Evolutionary conservation across 2,888 invertebrate species (phyloP), one percentile per base, ranked within the genome.

Genomic region (Exocentrus adspersus): DNA sequence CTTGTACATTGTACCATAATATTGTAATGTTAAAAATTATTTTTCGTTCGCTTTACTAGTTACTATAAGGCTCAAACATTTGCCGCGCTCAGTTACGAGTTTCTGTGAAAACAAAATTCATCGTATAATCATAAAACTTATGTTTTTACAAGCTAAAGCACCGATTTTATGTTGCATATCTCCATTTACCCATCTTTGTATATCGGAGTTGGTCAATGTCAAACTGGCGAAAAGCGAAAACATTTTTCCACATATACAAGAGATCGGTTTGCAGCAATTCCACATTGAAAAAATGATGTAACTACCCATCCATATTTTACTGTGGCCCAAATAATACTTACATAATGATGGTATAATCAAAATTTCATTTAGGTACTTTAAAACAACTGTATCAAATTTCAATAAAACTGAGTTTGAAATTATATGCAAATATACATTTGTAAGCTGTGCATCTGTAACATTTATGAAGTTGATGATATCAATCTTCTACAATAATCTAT

Each of bases 1-100:
- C 75, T 77, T 78, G 78, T 79, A 77, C 73, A 79, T 78, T 75
- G 74, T 72, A 72, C 70, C 72, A 67, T 71, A n/a, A n/a, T n/a
- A 70, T 67, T 58, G 12, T 72, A 73, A 76, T 72, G 71, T 71
- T 73, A 51, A 71, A 72, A 71, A 70, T 68, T 70, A 67, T 56
- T 63, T 67, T 63, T 58, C 48, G 66, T 58, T 62, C 58, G 62
- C 45, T 32, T 46, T 51, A 45, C 30, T 46, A 24, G 57, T 58
- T 58, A 52, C 45, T 52, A n/a, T n/a, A 42, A 43, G 41, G 37
- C 21, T 52, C 20, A 20, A 37, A 4, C 9, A 6, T 57, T 12
- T 17, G 20, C 20, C 43, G 42, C 10, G 9, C 10, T 60, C 45
- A 68, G 57, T 68, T 70, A 66, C 68, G 63, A 62, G 64, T 65